These are phyloP conservation scores for Bombus pascuorum DNA, from an alignment of 1,140 invertebrate species.

Conservation along the genomic window DNA sequence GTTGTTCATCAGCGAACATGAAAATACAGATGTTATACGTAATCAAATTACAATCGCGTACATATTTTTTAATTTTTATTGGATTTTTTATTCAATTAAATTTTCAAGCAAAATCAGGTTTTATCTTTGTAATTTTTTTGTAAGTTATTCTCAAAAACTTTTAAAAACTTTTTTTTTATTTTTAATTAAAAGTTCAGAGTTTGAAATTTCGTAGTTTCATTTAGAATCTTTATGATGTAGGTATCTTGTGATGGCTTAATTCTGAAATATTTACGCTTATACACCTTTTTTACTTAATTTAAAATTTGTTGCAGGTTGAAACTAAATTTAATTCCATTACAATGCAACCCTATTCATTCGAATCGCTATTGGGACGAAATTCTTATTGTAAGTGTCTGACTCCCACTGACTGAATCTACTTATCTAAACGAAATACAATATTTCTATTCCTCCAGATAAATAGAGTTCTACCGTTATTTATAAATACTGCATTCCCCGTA, in stretches of 20 bases:
- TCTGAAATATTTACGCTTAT: not conserved
- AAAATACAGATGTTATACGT: too few species aligned
- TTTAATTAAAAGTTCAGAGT: too few species aligned
- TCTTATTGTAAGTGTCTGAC: not conserved
- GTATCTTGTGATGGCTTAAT: not conserved
- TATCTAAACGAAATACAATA: not conserved
- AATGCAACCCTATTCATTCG: not conserved
- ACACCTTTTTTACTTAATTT: not conserved
- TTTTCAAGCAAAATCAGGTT: not conserved
- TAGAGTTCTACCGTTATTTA: not conserved
- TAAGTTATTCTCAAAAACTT: not conserved
- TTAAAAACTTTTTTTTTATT: not conserved
- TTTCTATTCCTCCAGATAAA: not conserved
- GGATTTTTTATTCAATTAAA: not conserved
- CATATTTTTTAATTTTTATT: not conserved
- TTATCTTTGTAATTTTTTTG: not conserved
- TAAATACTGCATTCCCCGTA: not conserved
- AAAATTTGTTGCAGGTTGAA: not conserved
- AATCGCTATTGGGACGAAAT: not conserved
- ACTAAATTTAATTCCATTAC: not conserved
- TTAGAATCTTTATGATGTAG: not conserved
- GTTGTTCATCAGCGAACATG: not conserved
- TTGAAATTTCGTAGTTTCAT: not conserved
- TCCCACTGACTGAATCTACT: not conserved
- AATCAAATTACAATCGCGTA: not conserved